Evolutionary conservation across 2,888 invertebrate genomes (phyloP).

Genomic region (Sacculina carcini): DNA sequence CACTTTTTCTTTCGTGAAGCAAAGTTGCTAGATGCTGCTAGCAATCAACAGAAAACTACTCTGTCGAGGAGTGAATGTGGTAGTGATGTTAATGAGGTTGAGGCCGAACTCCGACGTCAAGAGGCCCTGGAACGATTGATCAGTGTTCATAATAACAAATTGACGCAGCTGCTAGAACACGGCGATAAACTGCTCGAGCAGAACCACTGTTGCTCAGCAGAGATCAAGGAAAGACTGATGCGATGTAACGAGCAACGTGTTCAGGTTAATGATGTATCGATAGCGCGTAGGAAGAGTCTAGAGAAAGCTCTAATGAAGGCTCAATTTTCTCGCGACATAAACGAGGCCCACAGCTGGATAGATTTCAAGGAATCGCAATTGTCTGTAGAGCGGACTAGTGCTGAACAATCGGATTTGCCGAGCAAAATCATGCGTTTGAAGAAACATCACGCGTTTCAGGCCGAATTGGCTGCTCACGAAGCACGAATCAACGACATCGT

Average conservation of each 20-base stretch:
- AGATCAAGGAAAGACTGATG: conserved; percentile 45
- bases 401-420: conserved; percentile 57
- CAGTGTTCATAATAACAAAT: conserved; percentile 63
- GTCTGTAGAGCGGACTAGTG: conserved; percentile 41
- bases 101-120: conserved; percentile 35
- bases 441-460: conserved; percentile 82
- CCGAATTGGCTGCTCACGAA: conserved; percentile 64
- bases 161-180: conserved; percentile 49
- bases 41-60: conserved; percentile 38
- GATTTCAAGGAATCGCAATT: conserved; percentile 68
- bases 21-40: conserved; percentile 64
- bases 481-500: conserved; percentile 58
- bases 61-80: conserved; percentile 18
- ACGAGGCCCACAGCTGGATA: conserved; percentile 72
- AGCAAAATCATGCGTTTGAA: conserved; percentile 86
- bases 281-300: conserved; percentile 35
- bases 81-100: conserved; percentile 44
- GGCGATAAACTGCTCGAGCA: conserved; percentile 63
- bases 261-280: conserved; percentile 46
- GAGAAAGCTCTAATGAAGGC: conserved; percentile 23
- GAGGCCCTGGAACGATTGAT: conserved; percentile 81
- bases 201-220: conserved; percentile 56
- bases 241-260: no score
- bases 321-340: conserved; percentile 36
- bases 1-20: conserved; percentile 86